Evolutionary conservation across 2,113 vertebrate genomes (phyloP).

Genomic region (Oceanites oceanicus): DNA sequence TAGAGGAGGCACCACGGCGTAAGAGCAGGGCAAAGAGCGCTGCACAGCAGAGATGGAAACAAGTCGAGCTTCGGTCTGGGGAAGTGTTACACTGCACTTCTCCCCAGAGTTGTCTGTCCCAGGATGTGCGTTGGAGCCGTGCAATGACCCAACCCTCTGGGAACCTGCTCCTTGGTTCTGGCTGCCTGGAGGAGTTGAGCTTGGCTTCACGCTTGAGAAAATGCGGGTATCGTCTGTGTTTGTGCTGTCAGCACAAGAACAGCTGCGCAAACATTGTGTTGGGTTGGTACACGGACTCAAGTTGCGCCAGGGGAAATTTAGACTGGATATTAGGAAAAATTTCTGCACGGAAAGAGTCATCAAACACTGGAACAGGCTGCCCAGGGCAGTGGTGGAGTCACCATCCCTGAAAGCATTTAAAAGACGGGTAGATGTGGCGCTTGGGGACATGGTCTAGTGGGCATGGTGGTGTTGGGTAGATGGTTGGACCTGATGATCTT

Average conservation of each 20-base stretch:
- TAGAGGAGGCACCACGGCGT: no score
- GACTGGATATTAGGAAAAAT: no score
- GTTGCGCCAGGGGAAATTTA: no score
- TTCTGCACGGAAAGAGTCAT: no score
- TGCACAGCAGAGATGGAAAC: neutral
- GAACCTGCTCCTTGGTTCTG: neutral
- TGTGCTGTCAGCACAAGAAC: neutral
- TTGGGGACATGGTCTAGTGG: no score
- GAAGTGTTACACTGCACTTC: fast-evolving
- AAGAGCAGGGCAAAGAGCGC: neutral
- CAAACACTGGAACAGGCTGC: no score
- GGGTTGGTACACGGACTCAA: no score
- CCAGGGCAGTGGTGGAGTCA: no score
- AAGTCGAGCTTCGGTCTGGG: neutral
- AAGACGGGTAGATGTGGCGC: no score
- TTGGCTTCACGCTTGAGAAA: neutral
- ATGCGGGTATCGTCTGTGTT: fast-evolving
- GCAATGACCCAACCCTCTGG: neutral
- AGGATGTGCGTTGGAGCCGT: fast-evolving
- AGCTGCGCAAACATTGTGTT: neutral
- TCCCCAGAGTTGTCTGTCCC: neutral
- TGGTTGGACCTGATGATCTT: no score
- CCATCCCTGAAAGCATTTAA: no score
- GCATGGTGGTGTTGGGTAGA: no score
- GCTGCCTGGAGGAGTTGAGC: neutral